Conservation (phyloP, 1,140 invertebrate genomes). For the Conus ventricosus region DNA sequence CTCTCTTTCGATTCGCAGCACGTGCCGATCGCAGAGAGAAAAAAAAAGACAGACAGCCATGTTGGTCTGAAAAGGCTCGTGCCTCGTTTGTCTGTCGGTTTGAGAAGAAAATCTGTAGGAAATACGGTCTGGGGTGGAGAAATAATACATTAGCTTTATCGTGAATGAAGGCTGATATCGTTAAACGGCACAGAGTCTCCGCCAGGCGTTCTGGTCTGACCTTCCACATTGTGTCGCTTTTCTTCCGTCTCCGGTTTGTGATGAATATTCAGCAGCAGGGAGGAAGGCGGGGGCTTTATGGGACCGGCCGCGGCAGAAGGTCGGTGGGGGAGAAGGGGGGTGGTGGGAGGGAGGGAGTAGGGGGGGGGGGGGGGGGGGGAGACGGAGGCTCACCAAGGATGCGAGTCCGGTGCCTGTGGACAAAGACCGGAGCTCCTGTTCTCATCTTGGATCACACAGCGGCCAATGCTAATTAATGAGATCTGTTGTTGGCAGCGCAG, state of each 20-base stretch:
- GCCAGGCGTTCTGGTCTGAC: neutral
- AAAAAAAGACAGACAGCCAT: constrained; percentile 1
- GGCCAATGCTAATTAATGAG: constrained; percentile 9
- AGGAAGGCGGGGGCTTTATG: neutral
- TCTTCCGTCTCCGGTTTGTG: neutral
- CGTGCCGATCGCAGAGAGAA: constrained; percentile 26
- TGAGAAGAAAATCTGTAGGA: neutral
- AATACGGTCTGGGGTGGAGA: neutral
- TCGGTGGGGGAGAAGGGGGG: neutral
- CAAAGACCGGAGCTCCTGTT: neutral
- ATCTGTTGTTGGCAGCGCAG: neutral
- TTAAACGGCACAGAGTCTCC: neutral
- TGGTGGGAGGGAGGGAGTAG: no score
- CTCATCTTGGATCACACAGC: constrained; percentile 1
- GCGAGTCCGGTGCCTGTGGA: neutral
- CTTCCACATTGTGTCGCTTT: neutral
- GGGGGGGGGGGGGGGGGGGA: neutral
- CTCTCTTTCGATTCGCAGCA: constrained; percentile 32
- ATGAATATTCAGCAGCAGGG: constrained; percentile 30
- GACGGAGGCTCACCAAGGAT: no score
- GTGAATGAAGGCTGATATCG: constrained; percentile 32
- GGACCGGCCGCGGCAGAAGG: neutral
- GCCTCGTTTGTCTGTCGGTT: constrained; percentile 23
- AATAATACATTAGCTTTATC: constrained; percentile 31
- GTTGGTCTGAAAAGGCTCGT: constrained; percentile 28